Base-by-base conservation (phyloP, 1,140 invertebrate genomes). In the Drosophila bocki region DNA sequence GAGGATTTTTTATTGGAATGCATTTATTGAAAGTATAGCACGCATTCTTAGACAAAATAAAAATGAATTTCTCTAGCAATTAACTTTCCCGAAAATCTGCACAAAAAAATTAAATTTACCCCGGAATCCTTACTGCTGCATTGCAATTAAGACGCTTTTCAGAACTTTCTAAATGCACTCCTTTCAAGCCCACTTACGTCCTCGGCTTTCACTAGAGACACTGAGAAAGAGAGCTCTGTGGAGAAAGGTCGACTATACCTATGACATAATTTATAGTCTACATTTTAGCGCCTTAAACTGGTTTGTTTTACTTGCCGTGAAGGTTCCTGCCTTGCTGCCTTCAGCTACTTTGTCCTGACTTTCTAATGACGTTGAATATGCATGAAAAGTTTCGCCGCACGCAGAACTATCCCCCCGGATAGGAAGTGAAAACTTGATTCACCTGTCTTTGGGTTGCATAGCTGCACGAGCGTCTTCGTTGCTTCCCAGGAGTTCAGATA, bases 351-450 rank as follows among this genome's bases (percentile, higher is more conserved):
- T 88, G 84, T 62, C 75, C 70, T 84, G 84, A 84, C 83, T 87
- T 87, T 84, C 84, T 90, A 84, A 88, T 88, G 84, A 90, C 80
- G 85, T 88, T 88, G 84, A 88, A 90, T 87, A 87, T 87, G 84
- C 85, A 87, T 80, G 78, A 67, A 88, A 87, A 88, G 60, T 88
- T 87, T 80, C 74, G 61, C 76, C 68, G 76, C 72, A 72, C 76
- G 63, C 80, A 86, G 75, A 83, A 86, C 82, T 80, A 69, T 51
- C 71, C 51, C 44, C 13, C 58, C 42, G 44, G 68, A 72, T 50
- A 15, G 67, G 29, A 54, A 50, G 29, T 29, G 57, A 78, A 82
- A 82, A 78, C 83, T 86, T 86, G 79, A 74, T 72, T 72, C 65
- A 53, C 68, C 69, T 74, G 64, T 82, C 57, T 39, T 26, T n/a